Evolutionary conservation across 2,113 vertebrate genomes (phyloP), one percentile per base, ranked within the genome.

Genomic region (Mastomys coucha): DNA sequence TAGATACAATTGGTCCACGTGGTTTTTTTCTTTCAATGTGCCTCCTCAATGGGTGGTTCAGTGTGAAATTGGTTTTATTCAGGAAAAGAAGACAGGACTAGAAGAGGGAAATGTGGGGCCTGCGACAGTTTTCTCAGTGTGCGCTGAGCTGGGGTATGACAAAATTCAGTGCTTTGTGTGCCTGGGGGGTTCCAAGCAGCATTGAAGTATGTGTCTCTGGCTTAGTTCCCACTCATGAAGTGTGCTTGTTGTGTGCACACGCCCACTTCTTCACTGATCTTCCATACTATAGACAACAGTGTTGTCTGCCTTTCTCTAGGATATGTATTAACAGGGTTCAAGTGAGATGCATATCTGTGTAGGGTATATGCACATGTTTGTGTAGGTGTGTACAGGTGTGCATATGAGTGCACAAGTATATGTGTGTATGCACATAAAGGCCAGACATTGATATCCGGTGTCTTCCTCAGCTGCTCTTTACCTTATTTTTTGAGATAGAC

Each of bases 221-320:
- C 53, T 0, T 0, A 9, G 42, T 45, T 24, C 70, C 3, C 11
- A 0, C 45, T 31, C 0, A 0, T 6, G 45, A 2, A 17, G 7
- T 0, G 86, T 36, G 26, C 20, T 2, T 8, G 11, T 45, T 0
- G 0, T 0, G 7, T 42, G 9, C 36, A 14, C 1, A 0, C 0
- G 12, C 1, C 69, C 58, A 36, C 8, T 49, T 56, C 17, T 60
- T n/a, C 19, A 4, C 22, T 9, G 14, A 22, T 42, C 53, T 22
- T 19, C 0, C 24, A 24, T 17, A n/a, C 49, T 2, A 2, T 14
- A 0, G 33, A 17, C 2, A 1, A 2, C 33, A 53, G n/a, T 39
- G 20, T 1, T 10, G 1, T 12, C 51, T 2, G 28, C 56, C 85
- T 82, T 9, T 51, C 12, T 53, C 16, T 24, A 7, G 16, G 13